A percentile compares a stretch with the other conserved stretches of the same genome.
These are phyloP conservation scores for Pseudomyrmex cubaensis DNA, from an alignment of 1,140 invertebrate genomes.

Conservation along the genomic window DNA sequence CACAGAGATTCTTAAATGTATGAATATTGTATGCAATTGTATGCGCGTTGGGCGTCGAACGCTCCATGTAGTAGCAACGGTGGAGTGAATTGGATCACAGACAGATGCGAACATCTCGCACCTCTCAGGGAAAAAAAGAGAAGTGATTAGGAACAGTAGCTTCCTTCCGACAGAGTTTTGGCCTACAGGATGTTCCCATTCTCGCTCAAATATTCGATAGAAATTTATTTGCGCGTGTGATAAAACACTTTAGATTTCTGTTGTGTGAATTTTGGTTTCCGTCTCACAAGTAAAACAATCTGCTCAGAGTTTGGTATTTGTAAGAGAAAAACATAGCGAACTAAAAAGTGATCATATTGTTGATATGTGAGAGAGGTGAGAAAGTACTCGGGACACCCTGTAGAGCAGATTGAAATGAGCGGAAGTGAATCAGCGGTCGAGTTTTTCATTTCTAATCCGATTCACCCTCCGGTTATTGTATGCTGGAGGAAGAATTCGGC, in stretches of 20 bases:
- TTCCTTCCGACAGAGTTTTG: slow-evolving; percentile 30
- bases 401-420: not conserved
- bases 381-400: not conserved
- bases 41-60: slow-evolving; percentile 38
- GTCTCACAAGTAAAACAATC: no score
- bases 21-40: slow-evolving; percentile 19
- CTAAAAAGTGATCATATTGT: not conserved
- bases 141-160: slow-evolving; percentile 3
- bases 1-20: slow-evolving; percentile 12
- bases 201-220: not conserved
- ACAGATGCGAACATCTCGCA: not conserved
- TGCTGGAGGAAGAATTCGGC: slow-evolving; percentile 7
- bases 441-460: slow-evolving; percentile 19
- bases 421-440: slow-evolving; percentile 4
- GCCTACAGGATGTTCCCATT: not conserved
- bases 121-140: slow-evolving; percentile 28
- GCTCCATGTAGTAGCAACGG: slow-evolving; percentile 8
- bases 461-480: slow-evolving; percentile 22
- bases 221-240: no score
- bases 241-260: no score
- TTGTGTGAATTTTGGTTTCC: no score
- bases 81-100: not conserved
- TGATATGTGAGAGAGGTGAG: no score
- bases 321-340: not conserved
- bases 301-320: no score